Evolutionary conservation across 2,113 vertebrate species (phyloP).

Genomic region (Odocoileus hemionus): DNA sequence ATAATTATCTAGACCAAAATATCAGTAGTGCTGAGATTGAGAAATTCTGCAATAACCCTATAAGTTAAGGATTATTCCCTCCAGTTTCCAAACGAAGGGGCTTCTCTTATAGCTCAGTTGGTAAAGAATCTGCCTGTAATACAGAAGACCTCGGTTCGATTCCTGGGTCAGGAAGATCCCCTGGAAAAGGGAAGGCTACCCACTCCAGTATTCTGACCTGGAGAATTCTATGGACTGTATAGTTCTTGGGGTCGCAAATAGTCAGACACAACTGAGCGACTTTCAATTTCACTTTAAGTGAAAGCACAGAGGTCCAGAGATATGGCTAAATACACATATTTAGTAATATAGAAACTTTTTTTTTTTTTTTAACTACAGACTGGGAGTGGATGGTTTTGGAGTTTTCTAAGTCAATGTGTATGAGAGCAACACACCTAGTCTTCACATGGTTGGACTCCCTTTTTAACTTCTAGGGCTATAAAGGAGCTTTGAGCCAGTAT

Average conservation of each 20-base stretch:
- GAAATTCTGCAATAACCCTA: neutral
- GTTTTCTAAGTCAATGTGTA: neutral
- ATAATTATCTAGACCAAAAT: neutral
- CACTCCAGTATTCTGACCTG: neutral
- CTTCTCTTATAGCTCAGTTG: neutral
- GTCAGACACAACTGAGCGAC: neutral
- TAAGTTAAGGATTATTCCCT: neutral
- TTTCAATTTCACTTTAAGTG: neutral
- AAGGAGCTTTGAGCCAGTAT: neutral
- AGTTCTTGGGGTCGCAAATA: neutral
- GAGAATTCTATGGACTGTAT: neutral
- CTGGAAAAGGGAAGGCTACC: neutral
- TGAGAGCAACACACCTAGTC: neutral
- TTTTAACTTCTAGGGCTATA: conserved; percentile 11
- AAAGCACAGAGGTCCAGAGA: neutral
- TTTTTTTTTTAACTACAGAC: neutral
- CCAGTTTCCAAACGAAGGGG: neutral
- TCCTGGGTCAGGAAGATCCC: neutral
- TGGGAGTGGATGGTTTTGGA: too few relatives aligned
- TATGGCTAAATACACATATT: neutral
- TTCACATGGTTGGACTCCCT: neutral
- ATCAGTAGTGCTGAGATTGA: neutral
- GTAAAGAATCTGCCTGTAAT: neutral
- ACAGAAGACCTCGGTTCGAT: neutral
- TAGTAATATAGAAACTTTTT: neutral